A percentile compares a stretch with the other conserved stretches of the same genome.
Evolutionary conservation across 2,113 vertebrate species (phyloP).

Genomic region (Myxocyprinus asiaticus): DNA sequence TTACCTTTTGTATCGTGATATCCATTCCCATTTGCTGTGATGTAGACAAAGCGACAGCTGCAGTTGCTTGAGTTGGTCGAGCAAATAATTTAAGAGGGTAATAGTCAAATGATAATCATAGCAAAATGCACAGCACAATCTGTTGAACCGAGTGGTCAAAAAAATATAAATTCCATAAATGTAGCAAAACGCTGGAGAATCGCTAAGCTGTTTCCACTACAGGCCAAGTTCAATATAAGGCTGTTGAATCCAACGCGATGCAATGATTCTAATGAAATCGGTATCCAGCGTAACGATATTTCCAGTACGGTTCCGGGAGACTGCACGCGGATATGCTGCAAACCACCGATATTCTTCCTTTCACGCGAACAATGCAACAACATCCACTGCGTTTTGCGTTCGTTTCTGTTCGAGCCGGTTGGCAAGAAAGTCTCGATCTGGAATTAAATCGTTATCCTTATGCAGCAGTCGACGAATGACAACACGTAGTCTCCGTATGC

Average conservation of each 20-base stretch:
- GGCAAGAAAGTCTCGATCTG: neutral
- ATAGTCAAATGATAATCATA: neutral
- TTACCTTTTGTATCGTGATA: constrained; percentile 49
- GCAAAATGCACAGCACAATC: neutral
- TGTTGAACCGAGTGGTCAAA: neutral
- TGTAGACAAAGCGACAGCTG: constrained; percentile 33
- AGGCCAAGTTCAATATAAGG: constrained; percentile 25
- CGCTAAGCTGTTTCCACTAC: neutral
- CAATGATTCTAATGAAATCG: neutral
- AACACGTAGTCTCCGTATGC: neutral
- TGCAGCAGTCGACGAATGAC: neutral
- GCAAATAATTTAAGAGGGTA: neutral
- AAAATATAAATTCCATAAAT: neutral
- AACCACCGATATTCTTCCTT: constrained; percentile 10
- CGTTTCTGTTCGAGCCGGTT: neutral
- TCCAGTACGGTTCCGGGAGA: constrained; percentile 19
- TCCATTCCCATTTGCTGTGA: constrained; percentile 30
- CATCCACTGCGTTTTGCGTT: constrained; percentile 27
- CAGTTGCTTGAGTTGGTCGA: constrained; percentile 2
- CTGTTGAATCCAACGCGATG: constrained; percentile 5
- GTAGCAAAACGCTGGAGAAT: neutral
- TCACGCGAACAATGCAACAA: constrained; percentile 40
- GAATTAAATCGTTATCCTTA: neutral
- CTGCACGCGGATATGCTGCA: neutral
- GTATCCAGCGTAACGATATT: constrained; percentile 13